Conservation (phyloP, 2,113 vertebrate genomes). For the Sclerurus mexicanus region DNA sequence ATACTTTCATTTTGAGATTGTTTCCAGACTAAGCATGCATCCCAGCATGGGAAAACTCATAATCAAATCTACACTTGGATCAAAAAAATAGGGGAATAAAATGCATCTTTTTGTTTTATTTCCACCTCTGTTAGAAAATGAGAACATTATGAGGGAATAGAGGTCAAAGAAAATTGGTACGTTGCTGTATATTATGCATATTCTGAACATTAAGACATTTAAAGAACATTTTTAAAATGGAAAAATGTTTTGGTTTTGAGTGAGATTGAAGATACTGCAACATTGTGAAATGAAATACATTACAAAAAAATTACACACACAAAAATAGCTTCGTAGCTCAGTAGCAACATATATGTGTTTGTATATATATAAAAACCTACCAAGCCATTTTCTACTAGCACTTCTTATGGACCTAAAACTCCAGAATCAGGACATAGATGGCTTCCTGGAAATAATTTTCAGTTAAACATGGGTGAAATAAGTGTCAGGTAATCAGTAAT, state of each 20-base stretch:
- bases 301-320: background rate
- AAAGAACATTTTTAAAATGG: background rate
- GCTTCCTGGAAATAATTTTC: background rate
- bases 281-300: background rate
- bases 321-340: background rate
- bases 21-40: background rate
- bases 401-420: background rate
- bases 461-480: background rate
- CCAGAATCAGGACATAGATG: background rate
- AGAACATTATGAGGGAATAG: background rate
- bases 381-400: background rate
- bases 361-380: background rate
- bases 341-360: background rate
- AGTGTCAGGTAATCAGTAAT: background rate
- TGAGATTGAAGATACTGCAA: background rate
- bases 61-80: background rate
- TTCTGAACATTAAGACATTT: background rate
- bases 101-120: background rate
- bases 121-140: background rate
- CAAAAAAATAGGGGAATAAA: background rate
- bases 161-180: background rate
- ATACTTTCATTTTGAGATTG: background rate
- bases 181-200: background rate
- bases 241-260: background rate
- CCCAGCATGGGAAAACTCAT: background rate